A percentile compares a stretch with the other conserved stretches of the same genome.
These are phyloP conservation scores for Coturnix japonica DNA, from an alignment of 2,113 vertebrate species.

Conservation along the genomic window DNA sequence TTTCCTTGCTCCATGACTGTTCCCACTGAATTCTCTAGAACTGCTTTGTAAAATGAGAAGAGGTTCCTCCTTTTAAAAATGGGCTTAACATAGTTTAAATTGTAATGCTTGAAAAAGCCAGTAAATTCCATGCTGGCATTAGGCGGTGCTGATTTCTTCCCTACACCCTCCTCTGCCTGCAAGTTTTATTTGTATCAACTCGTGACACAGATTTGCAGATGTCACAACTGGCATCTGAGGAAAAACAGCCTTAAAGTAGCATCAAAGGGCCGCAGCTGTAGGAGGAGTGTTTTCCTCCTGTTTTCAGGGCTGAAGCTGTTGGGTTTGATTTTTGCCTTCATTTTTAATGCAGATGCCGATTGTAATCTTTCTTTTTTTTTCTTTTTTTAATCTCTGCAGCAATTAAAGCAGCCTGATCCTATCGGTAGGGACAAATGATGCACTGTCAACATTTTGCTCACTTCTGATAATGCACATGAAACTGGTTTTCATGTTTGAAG, in stretches of 20 bases:
- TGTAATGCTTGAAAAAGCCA: slow-evolving; percentile 37
- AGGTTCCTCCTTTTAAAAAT: neutral
- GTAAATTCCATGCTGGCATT: slow-evolving; percentile 29
- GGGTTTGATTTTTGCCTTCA: neutral
- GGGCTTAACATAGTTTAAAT: slow-evolving; percentile 47
- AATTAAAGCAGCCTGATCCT: slow-evolving; percentile 65
- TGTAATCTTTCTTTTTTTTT: neutral
- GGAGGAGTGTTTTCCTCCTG: neutral
- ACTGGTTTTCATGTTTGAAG: slow-evolving; percentile 71
- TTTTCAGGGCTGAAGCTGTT: neutral
- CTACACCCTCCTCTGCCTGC: neutral
- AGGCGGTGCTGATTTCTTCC: neutral
- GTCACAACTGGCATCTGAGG: neutral
- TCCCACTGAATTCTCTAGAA: neutral
- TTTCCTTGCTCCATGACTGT: neutral
- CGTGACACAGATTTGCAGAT: neutral
- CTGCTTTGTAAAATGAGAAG: neutral
- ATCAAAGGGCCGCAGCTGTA: neutral
- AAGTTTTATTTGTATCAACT: neutral
- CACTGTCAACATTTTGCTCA: slow-evolving; percentile 59
- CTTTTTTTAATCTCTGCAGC: slow-evolving; percentile 21
- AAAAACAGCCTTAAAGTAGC: neutral
- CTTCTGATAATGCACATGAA: slow-evolving; percentile 70
- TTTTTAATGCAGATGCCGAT: neutral
- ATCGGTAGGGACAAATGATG: slow-evolving; percentile 75